Conservation (phyloP, 2,113 vertebrate species). For the Microcebus ravelobensis region DNA sequence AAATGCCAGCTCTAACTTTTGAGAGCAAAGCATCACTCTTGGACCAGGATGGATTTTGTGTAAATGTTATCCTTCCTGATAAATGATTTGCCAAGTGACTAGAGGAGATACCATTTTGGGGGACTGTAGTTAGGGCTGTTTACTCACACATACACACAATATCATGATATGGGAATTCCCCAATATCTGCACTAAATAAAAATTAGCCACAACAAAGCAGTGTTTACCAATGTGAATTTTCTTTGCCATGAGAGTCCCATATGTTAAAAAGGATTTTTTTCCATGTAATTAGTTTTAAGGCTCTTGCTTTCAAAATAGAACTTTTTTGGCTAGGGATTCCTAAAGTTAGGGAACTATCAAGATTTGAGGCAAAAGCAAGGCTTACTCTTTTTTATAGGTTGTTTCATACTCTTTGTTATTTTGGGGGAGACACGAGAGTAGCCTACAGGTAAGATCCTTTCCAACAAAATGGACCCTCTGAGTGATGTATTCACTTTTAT, state of each 20-base stretch:
- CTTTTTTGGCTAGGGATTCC: background rate
- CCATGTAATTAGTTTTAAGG: background rate
- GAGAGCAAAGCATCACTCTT: background rate
- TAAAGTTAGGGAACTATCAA: background rate
- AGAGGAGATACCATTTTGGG: background rate
- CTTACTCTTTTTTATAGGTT: background rate
- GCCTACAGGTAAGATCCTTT: background rate
- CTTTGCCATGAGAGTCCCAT: background rate
- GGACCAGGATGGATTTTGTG: background rate
- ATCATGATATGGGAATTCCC: background rate
- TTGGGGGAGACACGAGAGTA: background rate
- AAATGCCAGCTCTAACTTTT: background rate
- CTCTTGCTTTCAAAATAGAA: background rate
- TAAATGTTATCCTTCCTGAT: background rate
- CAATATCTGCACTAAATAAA: background rate
- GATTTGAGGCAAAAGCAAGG: conserved; percentile 18
- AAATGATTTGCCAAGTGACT: conserved; percentile 2
- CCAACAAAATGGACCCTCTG: background rate
- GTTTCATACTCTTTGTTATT: background rate
- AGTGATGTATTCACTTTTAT: conserved; percentile 1
- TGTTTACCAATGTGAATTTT: background rate
- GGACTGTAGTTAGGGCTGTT: background rate
- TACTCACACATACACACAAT: background rate
- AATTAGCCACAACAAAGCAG: background rate
- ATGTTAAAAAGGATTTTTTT: background rate